Conservation (phyloP, 2,888 invertebrate species). For the Lathronympha strigana region DNA sequence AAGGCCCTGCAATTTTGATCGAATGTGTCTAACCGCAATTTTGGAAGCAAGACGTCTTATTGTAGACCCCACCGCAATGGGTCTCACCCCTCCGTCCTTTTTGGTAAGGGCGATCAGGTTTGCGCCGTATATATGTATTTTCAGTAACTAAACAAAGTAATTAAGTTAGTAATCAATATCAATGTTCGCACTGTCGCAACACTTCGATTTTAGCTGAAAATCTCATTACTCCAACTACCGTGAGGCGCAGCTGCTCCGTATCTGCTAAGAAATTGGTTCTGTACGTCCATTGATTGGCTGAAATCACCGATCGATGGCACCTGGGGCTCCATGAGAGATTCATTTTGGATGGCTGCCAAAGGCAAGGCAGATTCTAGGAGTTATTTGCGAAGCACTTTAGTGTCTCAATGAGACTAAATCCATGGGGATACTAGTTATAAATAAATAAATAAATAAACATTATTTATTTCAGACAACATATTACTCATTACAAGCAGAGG, state of each 20-base stretch:
- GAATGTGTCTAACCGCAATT: too few species aligned
- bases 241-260: conserved; percentile 44
- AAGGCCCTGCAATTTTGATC: too few species aligned
- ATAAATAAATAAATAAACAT: too few species aligned
- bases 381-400: neutral
- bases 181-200: neutral
- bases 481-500: too few species aligned
- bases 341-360: conserved; percentile 1
- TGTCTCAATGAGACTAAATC: too few species aligned
- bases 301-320: conserved; percentile 71
- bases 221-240: conserved; percentile 38
- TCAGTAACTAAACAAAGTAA: neutral
- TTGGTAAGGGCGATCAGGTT: too few species aligned
- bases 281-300: conserved; percentile 70
- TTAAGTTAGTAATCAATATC: neutral
- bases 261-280: conserved; percentile 72
- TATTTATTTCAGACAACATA: too few species aligned
- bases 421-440: too few species aligned
- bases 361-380: neutral
- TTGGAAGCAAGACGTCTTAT: too few species aligned
- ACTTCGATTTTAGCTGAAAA: conserved; percentile 25
- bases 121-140: neutral
- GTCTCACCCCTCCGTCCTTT: too few species aligned
- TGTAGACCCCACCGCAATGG: too few species aligned
- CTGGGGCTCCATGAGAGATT: conserved; percentile 51